Conservation (phyloP, 2,113 vertebrate species). For the Speoplatyrhinus poulsoni region DNA sequence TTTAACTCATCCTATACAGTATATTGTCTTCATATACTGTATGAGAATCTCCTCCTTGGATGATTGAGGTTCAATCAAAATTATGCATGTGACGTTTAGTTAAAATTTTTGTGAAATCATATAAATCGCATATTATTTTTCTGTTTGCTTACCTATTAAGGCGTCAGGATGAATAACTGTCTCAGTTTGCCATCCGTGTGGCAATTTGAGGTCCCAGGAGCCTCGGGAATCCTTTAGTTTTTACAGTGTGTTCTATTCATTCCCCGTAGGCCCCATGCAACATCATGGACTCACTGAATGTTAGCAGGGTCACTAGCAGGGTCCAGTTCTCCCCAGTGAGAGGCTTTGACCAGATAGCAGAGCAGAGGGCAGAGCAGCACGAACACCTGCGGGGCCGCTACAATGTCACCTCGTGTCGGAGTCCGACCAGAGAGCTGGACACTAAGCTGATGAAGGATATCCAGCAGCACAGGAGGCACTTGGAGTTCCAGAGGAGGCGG, state of each 20-base stretch:
- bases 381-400: slow-evolving; percentile 70
- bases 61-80: neutral
- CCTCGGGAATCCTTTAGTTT: no score
- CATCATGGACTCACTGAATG: slow-evolving; percentile 56
- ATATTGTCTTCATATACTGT: neutral
- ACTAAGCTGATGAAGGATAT: slow-evolving; percentile 60
- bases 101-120: neutral
- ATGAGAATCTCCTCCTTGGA: no score
- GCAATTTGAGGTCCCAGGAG: no score
- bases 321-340: slow-evolving; percentile 27
- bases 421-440: slow-evolving; percentile 59
- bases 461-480: slow-evolving; percentile 72
- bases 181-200: no score
- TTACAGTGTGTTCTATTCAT: neutral
- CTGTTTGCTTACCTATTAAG: no score
- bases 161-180: no score
- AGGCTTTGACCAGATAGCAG: slow-evolving; percentile 64
- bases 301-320: slow-evolving; percentile 20
- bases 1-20: neutral
- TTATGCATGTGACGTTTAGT: neutral
- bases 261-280: neutral
- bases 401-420: slow-evolving; percentile 77
- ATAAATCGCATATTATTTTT: no score
- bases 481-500: slow-evolving; percentile 73
- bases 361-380: slow-evolving; percentile 67